These are phyloP conservation scores for Paralichthys olivaceus DNA, from an alignment of 2,113 vertebrate genomes.

Conservation along the genomic window DNA sequence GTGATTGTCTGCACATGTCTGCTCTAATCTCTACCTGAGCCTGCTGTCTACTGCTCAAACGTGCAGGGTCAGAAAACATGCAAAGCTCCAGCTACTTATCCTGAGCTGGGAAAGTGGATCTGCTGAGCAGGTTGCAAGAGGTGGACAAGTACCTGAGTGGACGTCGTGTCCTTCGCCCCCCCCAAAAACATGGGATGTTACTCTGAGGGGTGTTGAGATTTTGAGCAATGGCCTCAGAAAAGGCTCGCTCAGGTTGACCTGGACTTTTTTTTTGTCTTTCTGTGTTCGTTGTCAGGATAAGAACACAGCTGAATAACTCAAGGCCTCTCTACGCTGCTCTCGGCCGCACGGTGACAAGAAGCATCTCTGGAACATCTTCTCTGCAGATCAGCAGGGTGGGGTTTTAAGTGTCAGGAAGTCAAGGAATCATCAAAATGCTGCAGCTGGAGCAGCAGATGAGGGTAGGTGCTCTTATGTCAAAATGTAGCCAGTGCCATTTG, in stretches of 20 bases:
- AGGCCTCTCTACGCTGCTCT: constrained; percentile 4
- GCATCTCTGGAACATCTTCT: constrained; percentile 1
- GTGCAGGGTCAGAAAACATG: constrained; percentile 72
- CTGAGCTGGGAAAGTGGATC: constrained; percentile 75
- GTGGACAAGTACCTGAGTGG: constrained; percentile 24
- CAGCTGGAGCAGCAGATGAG: constrained; percentile 60
- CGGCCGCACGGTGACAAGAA: constrained; percentile 26
- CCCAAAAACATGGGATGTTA: background rate
- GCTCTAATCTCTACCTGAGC: constrained; percentile 71
- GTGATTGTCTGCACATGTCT: constrained; percentile 31
- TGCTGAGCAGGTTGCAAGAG: constrained; percentile 50
- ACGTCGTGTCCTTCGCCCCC: background rate
- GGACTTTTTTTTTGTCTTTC: constrained; percentile 13
- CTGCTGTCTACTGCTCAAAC: constrained; percentile 47
- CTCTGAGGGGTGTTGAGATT: background rate
- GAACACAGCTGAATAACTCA: background rate
- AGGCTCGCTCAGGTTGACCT: background rate
- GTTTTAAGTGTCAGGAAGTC: constrained; percentile 32
- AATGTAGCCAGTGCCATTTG: background rate
- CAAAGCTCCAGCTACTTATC: constrained; percentile 75
- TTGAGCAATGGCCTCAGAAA: background rate
- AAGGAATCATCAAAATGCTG: constrained; percentile 73
- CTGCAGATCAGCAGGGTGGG: constrained; percentile 5
- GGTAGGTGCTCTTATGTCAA: constrained; percentile 62
- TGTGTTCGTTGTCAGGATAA: background rate